Base-by-base conservation (phyloP, 2,113 vertebrate species). In the Platysternon megacephalum region DNA sequence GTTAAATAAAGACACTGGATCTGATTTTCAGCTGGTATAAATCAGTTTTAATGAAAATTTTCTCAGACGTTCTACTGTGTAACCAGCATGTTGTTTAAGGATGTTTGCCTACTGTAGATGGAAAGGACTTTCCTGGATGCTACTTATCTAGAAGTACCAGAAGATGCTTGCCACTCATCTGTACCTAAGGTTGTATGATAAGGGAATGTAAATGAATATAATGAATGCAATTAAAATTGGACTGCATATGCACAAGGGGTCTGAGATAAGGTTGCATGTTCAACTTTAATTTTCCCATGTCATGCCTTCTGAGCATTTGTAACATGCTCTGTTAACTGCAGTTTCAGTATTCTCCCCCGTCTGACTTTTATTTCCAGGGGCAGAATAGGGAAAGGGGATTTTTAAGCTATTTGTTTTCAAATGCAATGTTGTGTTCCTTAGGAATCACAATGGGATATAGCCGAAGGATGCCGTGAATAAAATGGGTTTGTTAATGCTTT, bases 401-500 rank as follows among this genome's bases (percentile, higher is more conserved):
- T 52, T 81, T 2, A 96, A 96, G 12, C 42, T 89, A 88, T 90
- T 94, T 93, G 94, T 84, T 97, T 96, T 79, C 85, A 84, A 68
- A 84, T 94, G 52, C 72, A 82, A 6, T 42, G 12, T 79, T 93
- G 29, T 94, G 85, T 94, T 91, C 72, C 94, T 85, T 78, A 92
- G 89, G 84, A 95, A 85, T 46, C 76, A 78, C 87, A 91, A 83
- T 17, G 61, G 6, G 29, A 49, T 93, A 86, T 90, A 93, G 80
- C 85, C 86, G 49, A 51, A 39, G 51, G 87, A 93, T 7, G n/a
- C 86, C 93, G 90, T 88, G 88, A 90, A 93, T 90, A 91, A 93
- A 94, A 94, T 56, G 53, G 51, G 78, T 79, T 93, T 83, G 53
- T 90, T 95, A 92, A 96, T 94, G 74, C 49, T 95, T 94, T 93